Base-by-base conservation (phyloP, 2,113 vertebrate species). In the Mobula hypostoma region DNA sequence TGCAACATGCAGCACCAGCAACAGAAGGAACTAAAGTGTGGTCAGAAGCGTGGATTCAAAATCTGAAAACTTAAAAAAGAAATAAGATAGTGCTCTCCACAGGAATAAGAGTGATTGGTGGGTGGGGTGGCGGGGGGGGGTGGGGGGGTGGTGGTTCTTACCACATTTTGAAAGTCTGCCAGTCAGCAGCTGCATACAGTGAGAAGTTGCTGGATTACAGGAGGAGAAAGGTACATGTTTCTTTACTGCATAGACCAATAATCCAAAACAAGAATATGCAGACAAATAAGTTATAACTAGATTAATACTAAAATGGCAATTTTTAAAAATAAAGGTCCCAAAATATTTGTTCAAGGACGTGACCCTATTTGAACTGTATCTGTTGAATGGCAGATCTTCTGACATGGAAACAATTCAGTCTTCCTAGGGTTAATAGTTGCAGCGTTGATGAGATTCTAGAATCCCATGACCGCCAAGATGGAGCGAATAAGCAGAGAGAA, bases 81-180 rank as follows among this genome's bases (percentile, higher is more conserved):
- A 68, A 93, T 74, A 48, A 21, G 68, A 93, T 27, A 76, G 91
- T 93, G 91, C 91, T 93, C 91, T 76, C 70, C 70, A 93, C 74
- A 21, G 88, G 90, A 68, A 48, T 93, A 93, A 93, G 95, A 95
- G 94, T 95, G 94, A 94, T 94, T 80, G 70, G 79, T 36, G 93
- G 94, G 74, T 74, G 17, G 79, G 63, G 29, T 7, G n/a, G 66
- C 36, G 36, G 36, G 36, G 0, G 0, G 94, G 78, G 74, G 56
- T 63, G 94, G 94, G 70, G 93, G 87, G 94, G 94, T 36, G 85
- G 95, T 94, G 95, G 80, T 95, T 97, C 98, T 99, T 99, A 99
- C 98, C 98, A 97, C 98, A 97, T 96, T 98, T 99, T 97, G 97
- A 98, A 97, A 98, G 96, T 97, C 98, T 98, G 97, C 98, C 97